Evolutionary conservation across 2,113 vertebrate genomes (phyloP).

Genomic region (Xenopus laevis): DNA sequence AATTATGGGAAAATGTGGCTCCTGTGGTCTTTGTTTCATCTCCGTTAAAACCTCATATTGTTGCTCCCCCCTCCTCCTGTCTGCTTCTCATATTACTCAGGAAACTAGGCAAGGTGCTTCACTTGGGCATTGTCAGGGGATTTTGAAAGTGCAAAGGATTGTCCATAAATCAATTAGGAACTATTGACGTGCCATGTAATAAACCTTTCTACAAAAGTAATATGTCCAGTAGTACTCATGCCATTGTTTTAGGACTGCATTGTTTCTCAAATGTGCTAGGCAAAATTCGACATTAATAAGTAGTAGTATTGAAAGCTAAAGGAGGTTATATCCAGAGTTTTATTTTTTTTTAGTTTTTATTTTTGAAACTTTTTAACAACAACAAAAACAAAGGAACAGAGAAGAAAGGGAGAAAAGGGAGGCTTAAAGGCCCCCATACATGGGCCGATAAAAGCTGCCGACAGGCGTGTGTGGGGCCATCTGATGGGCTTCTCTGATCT

Average conservation of each 20-base stretch:
- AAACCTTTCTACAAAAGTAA: slow-evolving; percentile 19
- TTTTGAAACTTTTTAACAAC: too few species aligned
- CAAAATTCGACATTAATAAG: too few species aligned
- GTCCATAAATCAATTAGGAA: slow-evolving; percentile 24
- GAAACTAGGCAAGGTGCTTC: slow-evolving; percentile 9
- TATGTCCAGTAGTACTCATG: neutral
- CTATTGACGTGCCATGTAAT: slow-evolving; percentile 11
- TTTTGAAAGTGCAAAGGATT: slow-evolving; percentile 20
- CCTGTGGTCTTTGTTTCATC: neutral
- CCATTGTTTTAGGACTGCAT: neutral
- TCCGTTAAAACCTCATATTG: slow-evolving; percentile 39
- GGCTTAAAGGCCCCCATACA: too few species aligned
- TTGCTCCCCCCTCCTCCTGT: neutral
- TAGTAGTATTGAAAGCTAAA: too few species aligned
- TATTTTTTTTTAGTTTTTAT: too few species aligned
- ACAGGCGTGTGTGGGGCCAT: too few species aligned
- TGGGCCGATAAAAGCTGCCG: too few species aligned
- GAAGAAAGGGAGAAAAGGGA: too few species aligned
- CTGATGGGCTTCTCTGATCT: too few species aligned
- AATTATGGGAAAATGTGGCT: slow-evolving; percentile 28
- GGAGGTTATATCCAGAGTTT: too few species aligned
- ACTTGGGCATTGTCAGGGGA: slow-evolving; percentile 6
- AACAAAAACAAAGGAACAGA: too few species aligned
- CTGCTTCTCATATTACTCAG: slow-evolving; percentile 41
- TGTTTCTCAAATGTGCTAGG: neutral